phyloP scores from a whole-genome alignment of 2,113 vertebrate species.

The Pangasianodon gigas region DNA sequence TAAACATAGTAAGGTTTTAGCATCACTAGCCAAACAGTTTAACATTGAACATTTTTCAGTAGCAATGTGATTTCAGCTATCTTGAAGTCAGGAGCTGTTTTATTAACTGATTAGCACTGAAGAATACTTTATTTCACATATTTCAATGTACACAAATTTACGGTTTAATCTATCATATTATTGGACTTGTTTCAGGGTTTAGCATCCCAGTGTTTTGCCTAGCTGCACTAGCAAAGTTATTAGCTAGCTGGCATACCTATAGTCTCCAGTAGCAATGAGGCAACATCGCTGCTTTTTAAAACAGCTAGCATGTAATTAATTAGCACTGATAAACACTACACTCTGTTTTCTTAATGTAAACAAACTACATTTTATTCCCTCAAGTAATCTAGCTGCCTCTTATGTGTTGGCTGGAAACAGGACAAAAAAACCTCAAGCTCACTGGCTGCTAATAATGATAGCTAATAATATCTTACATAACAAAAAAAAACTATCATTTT shows the following conservation, averaged over 20 bases:
- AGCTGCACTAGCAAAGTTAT: not conserved
- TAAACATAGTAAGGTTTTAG: no score
- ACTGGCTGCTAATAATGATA: not conserved
- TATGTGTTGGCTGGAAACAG: not conserved
- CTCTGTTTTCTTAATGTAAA: not conserved
- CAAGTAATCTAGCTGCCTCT: not conserved
- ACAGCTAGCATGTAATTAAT: not conserved
- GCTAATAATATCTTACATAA: not conserved
- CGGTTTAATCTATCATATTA: no score
- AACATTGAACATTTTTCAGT: no score
- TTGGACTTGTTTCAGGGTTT: not conserved
- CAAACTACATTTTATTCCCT: not conserved
- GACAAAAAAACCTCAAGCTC: not conserved
- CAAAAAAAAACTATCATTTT: not conserved
- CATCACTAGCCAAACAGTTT: no score
- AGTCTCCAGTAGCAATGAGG: not conserved
- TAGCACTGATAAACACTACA: not conserved
- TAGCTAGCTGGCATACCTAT: not conserved
- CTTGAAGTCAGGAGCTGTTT: no score
- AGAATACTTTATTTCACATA: not conserved
- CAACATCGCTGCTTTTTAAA: not conserved
- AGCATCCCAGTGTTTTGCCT: not conserved
- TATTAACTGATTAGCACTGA: not conserved
- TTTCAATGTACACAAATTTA: not conserved
- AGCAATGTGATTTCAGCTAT: no score